Conservation (phyloP, 2,888 invertebrate genomes). For the Erynnis tages region DNA sequence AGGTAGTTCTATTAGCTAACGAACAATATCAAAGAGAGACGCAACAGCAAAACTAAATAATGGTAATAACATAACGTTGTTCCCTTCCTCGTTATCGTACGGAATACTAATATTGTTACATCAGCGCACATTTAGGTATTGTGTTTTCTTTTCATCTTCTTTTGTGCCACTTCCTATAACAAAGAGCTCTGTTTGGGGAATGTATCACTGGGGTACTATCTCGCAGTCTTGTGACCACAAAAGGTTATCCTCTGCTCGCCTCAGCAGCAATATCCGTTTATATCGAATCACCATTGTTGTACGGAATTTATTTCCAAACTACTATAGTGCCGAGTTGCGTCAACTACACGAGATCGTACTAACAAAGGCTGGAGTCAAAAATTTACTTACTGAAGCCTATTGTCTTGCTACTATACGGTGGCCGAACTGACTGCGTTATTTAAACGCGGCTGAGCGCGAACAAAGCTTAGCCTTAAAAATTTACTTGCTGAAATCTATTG, state of each 20-base stretch:
- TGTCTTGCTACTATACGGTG: too few species aligned
- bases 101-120: slow-evolving; percentile 8
- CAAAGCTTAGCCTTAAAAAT: too few species aligned
- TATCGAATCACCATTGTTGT: slow-evolving; percentile 9
- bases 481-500: too few species aligned
- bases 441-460: too few species aligned
- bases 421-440: too few species aligned
- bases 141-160: slow-evolving; percentile 10
- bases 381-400: too few species aligned
- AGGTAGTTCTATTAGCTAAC: too few species aligned
- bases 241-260: slow-evolving; percentile 2
- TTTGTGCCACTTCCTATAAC: slow-evolving; percentile 14
- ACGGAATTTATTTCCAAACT: not conserved
- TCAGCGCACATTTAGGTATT: slow-evolving; percentile 8
- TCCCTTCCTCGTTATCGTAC: not conserved
- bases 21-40: too few species aligned
- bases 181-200: slow-evolving; percentile 14
- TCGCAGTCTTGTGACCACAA: slow-evolving; percentile 11
- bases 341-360: not conserved
- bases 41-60: too few species aligned
- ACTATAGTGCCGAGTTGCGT: not conserved
- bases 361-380: too few species aligned
- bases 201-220: slow-evolving; percentile 5
- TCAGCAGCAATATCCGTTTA: slow-evolving; percentile 9
- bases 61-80: not conserved